Percentiles rank a stretch among this genome's conserved stretches.
These are phyloP conservation scores for Thalpophila matura DNA, from an alignment of 2,888 invertebrate genomes.

Conservation along the genomic window DNA sequence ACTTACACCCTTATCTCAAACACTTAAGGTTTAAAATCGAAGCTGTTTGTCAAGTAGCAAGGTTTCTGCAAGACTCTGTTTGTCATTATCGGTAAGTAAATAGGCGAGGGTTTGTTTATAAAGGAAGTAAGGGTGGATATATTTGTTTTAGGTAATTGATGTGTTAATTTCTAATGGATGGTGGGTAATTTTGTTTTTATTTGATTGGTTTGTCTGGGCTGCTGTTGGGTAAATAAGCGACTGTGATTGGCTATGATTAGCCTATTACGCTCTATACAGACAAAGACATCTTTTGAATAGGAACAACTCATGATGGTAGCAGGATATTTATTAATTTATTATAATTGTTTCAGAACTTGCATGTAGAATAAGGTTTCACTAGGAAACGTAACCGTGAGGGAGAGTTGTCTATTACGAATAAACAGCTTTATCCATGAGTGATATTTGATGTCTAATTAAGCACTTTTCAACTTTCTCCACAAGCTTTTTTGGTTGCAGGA, in stretches of 20 bases:
- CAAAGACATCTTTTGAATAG: too few relatives aligned
- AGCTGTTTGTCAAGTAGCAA: slow-evolving; percentile 52
- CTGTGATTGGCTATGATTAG: slow-evolving; percentile 2
- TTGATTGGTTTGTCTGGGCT: not conserved
- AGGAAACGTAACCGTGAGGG: too few relatives aligned
- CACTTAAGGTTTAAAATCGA: slow-evolving; percentile 67
- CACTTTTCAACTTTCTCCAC: too few relatives aligned
- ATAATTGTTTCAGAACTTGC: too few relatives aligned
- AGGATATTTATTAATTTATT: too few relatives aligned
- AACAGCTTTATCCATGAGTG: too few relatives aligned
- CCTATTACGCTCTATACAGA: too few relatives aligned
- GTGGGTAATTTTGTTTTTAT: slow-evolving; percentile 19
- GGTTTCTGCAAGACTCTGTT: slow-evolving; percentile 76
- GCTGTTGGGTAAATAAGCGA: not conserved
- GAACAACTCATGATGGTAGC: too few relatives aligned
- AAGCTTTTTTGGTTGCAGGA: too few relatives aligned
- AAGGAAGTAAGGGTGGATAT: slow-evolving; percentile 63
- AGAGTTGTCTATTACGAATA: too few relatives aligned
- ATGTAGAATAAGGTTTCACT: too few relatives aligned
- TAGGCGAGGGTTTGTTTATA: slow-evolving; percentile 69
- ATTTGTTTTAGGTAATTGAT: slow-evolving; percentile 56
- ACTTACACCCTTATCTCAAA: slow-evolving; percentile 50
- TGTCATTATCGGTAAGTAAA: slow-evolving; percentile 79
- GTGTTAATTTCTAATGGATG: slow-evolving; percentile 50
- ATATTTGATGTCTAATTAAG: too few relatives aligned